Base-by-base conservation (phyloP, 2,797 vertebrate genomes). In the Emys orbicularis region DNA sequence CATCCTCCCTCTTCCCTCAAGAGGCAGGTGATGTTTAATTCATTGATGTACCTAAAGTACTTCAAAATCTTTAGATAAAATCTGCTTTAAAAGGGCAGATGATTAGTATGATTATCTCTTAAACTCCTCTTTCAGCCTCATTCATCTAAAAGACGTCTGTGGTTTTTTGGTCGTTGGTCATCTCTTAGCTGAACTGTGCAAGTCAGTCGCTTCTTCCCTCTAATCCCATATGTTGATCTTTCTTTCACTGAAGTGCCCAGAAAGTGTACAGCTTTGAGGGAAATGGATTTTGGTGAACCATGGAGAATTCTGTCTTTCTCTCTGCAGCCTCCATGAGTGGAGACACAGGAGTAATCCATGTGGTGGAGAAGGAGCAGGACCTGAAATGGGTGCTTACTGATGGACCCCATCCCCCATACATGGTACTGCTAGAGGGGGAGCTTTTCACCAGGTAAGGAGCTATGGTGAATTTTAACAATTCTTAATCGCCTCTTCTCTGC, bases 271-370 rank as follows among this genome's bases (percentile, higher is more conserved):
- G 12, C 21, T 31, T 57, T 2, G 53, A 49, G 12, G 1, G 12
- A 13, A 27, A 11, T 12, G 11, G 25, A 37, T 68, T 3, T 0
- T 23, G 27, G 10, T 10, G 53, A 65, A 47, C 11, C 34, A 0
- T 3, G 2, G 21, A 19, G 53, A 41, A 8, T 15, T 4, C 13
- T 0, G 5, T 0, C 6, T 27, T 41, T 79, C 21, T 72, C 41
- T 65, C 56, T 41, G 0, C 97, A 99, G 99, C 99, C 13, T 99
- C 99, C 31, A 97, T 99, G 88, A 99, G 98, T 0, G 99, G 99
- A 27, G 98, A 99, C 94, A 99, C 99, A 0, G 99, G 99, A 0
- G 99, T 99, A 81, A 99, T 99, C 81, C 99, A 99, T 3, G 98
- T 99, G 50, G 98, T 99, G 4, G 99, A 99, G 89, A 98, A 98